Base-by-base conservation (phyloP, 2,113 vertebrate genomes). In the Rhinichthys klamathensis region DNA sequence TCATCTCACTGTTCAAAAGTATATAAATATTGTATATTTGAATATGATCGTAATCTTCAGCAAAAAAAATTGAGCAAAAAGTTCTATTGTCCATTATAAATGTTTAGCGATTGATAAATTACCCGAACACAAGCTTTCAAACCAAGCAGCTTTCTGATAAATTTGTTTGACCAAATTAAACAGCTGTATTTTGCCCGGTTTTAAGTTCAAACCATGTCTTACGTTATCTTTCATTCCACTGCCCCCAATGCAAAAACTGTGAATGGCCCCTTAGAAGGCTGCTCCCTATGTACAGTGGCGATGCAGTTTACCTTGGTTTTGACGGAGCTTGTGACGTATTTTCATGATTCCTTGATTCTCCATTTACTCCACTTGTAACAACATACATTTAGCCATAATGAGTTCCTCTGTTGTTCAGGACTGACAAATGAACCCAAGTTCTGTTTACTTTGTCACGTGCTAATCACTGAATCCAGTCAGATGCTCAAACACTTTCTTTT, bases 401-500 rank as follows among this genome's bases (percentile, higher is more conserved):
- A 81, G 79, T 81, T 81, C 60, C 79, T 49, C 60, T 51, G 44
- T 80, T 44, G 16, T 30, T 44, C 60, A 30, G 79, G 38, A 63
- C 41, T 80, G 44, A 67, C 41, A 80, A 82, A 82, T 82, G 30
- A 82, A 70, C 46, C 65, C 65, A n/a, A 25, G 49, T 32, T 82
- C 23, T 82, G 80, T 69, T 70, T 82, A 65, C 44, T 70, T 54
- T 56, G 30, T 69, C 38, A 76, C 30, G 13, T 76, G 15, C 49
- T 78, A 78, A 85, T 73, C 83, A 69, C 44, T 12, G 46, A 78
- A 69, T 49, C 16, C 16, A 69, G 21, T 81, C 61, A 51, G 21
- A 11, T 25, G 9, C 8, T 32, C 46, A 67, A 78, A 44, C 44
- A 44, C 38, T 1, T 56, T 79, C 75, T 56, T 60, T 69, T 69